Percentiles rank a stretch among this genome's conserved stretches.
Conservation (phyloP, 2,888 invertebrate genomes). For the Andrena bucephala region DNA sequence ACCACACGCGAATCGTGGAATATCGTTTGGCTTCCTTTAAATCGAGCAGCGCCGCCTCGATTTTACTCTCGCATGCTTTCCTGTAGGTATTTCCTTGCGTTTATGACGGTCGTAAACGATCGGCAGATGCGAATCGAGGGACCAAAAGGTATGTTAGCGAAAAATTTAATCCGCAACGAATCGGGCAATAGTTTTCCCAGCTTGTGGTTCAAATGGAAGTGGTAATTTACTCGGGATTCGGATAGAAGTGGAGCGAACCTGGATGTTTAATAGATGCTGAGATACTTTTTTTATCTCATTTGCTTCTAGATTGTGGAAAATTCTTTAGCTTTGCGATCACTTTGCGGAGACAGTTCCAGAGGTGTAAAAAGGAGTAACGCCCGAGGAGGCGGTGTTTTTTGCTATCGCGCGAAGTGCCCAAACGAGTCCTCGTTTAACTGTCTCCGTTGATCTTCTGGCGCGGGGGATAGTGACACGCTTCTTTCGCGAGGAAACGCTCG, state of each 20-base stretch:
- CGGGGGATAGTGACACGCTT: slow-evolving; percentile 2
- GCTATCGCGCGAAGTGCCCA: slow-evolving; percentile 3
- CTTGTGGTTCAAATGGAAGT: background rate
- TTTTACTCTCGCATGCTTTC: slow-evolving; percentile 8
- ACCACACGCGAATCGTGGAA: too few species aligned
- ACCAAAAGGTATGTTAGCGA: background rate
- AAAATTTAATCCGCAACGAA: background rate
- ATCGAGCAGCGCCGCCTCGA: slow-evolving; percentile 1
- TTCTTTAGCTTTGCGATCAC: background rate
- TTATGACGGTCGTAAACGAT: slow-evolving; percentile 27
- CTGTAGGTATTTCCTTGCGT: background rate
- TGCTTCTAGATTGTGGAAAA: background rate
- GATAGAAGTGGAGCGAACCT: background rate
- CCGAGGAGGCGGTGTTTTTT: background rate
- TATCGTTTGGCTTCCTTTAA: background rate
- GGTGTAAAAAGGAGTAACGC: background rate
- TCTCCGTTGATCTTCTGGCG: slow-evolving; percentile 41
- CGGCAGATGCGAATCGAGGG: background rate
- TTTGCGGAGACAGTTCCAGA: background rate
- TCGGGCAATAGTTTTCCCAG: background rate
- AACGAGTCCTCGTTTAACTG: slow-evolving; percentile 37
- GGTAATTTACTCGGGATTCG: background rate
- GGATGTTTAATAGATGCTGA: background rate
- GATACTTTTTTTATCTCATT: background rate
- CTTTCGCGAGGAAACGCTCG: slow-evolving; percentile 39